A percentile compares a stretch with the other conserved stretches of the same genome.
phyloP scores from a whole-genome alignment of 1,140 invertebrate genomes.

The Zelostemma sp. region DNA sequence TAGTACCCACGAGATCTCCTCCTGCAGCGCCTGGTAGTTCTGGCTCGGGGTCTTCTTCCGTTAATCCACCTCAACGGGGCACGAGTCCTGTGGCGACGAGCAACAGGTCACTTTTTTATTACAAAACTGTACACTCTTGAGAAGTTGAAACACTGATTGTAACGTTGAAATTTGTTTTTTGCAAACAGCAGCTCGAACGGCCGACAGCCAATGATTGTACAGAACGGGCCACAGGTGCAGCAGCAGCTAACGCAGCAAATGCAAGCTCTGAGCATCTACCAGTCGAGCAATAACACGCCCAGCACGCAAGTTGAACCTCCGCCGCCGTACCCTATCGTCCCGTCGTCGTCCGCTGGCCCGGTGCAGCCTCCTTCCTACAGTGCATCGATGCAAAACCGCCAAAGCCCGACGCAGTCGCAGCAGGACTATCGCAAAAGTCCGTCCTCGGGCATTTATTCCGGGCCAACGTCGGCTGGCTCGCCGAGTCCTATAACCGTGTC shows the following conservation, averaged over 20 bases:
- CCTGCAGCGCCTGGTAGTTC: conserved; percentile 67
- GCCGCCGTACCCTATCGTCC: conserved; percentile 81
- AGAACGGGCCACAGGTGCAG: conserved; percentile 84
- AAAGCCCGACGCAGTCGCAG: conserved; percentile 84
- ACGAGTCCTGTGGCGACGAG: conserved; percentile 81
- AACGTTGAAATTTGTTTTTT: too few relatives aligned
- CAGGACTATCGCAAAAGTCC: conserved; percentile 84
- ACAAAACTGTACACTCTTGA: too few relatives aligned
- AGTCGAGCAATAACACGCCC: conserved; percentile 68
- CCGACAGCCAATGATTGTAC: conserved; percentile 83
- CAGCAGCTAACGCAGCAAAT: conserved; percentile 89
- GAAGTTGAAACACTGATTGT: too few relatives aligned
- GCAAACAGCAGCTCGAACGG: conserved; percentile 55
- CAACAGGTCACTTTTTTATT: too few relatives aligned
- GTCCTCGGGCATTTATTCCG: conserved; percentile 85
- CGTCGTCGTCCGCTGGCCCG: conserved; percentile 72
- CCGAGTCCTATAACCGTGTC: conserved; percentile 85
- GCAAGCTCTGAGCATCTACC: conserved; percentile 86
- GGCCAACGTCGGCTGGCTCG: conserved; percentile 82
- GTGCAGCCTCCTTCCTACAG: conserved; percentile 87
- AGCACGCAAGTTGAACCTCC: conserved; percentile 76
- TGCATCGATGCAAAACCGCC: conserved; percentile 86
- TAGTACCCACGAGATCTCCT: conserved; percentile 73
- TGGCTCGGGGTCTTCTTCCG: conserved; percentile 61
- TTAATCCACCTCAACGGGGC: conserved; percentile 73